A percentile compares a stretch with the other conserved stretches of the same genome.
Conservation (phyloP, 1,140 invertebrate species). For the Drosophila setifemur region DNA sequence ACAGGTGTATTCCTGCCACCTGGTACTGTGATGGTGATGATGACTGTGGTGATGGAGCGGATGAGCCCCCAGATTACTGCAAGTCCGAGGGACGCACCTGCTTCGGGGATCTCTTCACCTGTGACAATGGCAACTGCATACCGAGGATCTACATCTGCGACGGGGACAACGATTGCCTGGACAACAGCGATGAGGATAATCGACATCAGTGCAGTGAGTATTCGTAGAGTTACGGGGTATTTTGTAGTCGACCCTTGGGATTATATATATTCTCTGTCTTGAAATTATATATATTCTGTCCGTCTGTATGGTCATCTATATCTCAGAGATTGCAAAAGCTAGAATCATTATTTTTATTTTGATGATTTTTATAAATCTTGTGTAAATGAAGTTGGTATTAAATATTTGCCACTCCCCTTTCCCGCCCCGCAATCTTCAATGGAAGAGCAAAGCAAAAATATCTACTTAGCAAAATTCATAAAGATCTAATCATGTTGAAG, state of each 20-base stretch:
- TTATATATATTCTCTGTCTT: no score
- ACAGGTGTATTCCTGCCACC: slow-evolving; percentile 93
- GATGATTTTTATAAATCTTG: no score
- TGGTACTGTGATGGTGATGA: slow-evolving; percentile 94
- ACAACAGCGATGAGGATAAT: slow-evolving; percentile 95
- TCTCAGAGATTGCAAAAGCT: no score
- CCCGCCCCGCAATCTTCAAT: no score
- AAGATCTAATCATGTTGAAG: no score
- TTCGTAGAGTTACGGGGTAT: background rate
- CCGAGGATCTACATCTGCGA: slow-evolving; percentile 98
- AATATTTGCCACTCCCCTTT: no score
- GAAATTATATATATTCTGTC: background rate
- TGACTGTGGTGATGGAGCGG: slow-evolving; percentile 94
- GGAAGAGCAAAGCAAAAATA: no score
- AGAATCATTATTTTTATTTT: no score
- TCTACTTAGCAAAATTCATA: no score
- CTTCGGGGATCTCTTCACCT: slow-evolving; percentile 97
- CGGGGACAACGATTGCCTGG: slow-evolving; percentile 93
- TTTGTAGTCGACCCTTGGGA: no score
- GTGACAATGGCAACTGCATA: slow-evolving; percentile 98
- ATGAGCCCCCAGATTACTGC: slow-evolving; percentile 95
- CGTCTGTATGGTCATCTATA: background rate
- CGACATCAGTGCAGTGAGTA: slow-evolving; percentile 94
- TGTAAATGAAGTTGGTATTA: no score
- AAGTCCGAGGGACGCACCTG: slow-evolving; percentile 97